Base-by-base conservation (phyloP, 2,888 invertebrate genomes). In the Drosophila engyochracea region DNA sequence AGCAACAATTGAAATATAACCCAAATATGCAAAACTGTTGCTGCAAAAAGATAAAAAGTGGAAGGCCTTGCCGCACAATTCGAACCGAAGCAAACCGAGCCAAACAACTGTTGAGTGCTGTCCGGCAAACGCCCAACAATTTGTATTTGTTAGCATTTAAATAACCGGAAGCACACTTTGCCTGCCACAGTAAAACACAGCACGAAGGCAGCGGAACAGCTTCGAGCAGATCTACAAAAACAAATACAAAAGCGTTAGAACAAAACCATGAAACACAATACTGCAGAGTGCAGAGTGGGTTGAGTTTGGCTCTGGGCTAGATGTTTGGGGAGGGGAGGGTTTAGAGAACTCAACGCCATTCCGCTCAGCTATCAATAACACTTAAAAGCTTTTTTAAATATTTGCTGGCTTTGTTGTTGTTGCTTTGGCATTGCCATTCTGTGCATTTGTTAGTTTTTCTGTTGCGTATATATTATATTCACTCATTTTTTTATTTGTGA, bases 121-220 rank as follows among this genome's bases (percentile, higher is more conserved):
- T 82, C 73, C 83, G 78, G 71, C 86, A 74, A 84, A 77, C 62
- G 71, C 69, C 79, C 73, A 72, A 82, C 85, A 78, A 84, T 88
- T 88, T 88, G 88, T 88, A 88, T 85, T 85, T 90, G 88, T 89
- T 83, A 85, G 85, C 73, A 90, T 85, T 88, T 85, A 88, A 90
- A 85, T 90, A 85, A 88, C 85, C 90, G 90, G 85, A 90, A 90
- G 83, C 81, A 76, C 58, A 79, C 60, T 49, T 67, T 53, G 57
- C 57, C 35, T 57, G 33, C 41, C 60, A 47, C 35, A 55, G 65
- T 67, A 71, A 57, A 79, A 63, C 63, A 68, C 70, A 68, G 67
- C 51, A 64, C 58, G 66, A 66, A 57, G 60, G 61, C 52, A 63
- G 51, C 39, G 59, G 47, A 76, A 65, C 22, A 51, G 60, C 52